Conservation (phyloP, 2,797 vertebrate species). For the Apogon hyalosoma region DNA sequence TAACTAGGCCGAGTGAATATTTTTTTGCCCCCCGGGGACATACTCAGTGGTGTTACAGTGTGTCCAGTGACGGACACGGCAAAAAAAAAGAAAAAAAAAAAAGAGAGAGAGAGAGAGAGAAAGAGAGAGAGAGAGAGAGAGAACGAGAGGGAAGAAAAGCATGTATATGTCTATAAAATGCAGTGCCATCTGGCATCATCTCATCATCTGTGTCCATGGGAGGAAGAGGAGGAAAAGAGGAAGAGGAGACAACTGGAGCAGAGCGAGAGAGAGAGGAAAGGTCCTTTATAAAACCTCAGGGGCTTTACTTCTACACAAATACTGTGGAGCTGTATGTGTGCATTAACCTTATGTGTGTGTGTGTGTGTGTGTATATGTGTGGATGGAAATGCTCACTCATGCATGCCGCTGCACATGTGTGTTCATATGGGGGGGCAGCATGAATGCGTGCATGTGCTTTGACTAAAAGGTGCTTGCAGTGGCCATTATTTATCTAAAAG, state of each 20-base stretch:
- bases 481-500: slow-evolving; percentile 24
- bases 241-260: slow-evolving; percentile 2
- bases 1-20: slow-evolving; percentile 63
- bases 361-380: slow-evolving; percentile 17
- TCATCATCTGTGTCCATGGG: slow-evolving; percentile 19
- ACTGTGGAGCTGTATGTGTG: slow-evolving; percentile 16
- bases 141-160: slow-evolving; percentile 9
- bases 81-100: no score
- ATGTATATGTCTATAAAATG: slow-evolving; percentile 24
- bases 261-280: slow-evolving; percentile 17
- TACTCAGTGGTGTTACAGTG: slow-evolving; percentile 62
- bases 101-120: background rate
- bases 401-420: slow-evolving; percentile 40
- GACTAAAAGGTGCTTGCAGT: slow-evolving; percentile 18
- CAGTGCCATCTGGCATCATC: slow-evolving; percentile 59
- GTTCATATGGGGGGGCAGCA: slow-evolving; percentile 35
- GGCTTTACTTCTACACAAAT: slow-evolving; percentile 26
- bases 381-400: slow-evolving; percentile 32
- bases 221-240: background rate
- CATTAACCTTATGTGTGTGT: slow-evolving; percentile 22
- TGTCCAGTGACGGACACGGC: slow-evolving; percentile 53
- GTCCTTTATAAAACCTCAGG: slow-evolving; percentile 12
- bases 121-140: slow-evolving; percentile 4
- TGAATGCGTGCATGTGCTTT: slow-evolving; percentile 36
- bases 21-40: slow-evolving; percentile 47